Evolutionary conservation across 2,888 invertebrate genomes (phyloP).

Genomic region (Drosophila paranaensis): DNA sequence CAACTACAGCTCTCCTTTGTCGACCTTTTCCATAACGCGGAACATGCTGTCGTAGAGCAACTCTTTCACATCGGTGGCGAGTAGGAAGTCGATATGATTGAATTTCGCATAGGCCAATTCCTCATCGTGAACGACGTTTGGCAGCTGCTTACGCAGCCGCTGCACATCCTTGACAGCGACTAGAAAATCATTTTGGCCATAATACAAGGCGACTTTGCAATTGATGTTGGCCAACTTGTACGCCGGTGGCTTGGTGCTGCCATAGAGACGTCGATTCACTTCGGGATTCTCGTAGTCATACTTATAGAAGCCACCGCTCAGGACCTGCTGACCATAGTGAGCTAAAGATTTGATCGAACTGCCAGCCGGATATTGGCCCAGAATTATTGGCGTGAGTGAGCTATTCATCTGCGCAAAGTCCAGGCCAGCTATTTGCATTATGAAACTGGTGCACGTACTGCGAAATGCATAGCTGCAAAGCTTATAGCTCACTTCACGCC

Average conservation of each 20-base stretch:
- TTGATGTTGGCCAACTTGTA: slow-evolving; percentile 85
- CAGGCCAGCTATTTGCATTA: slow-evolving; percentile 85
- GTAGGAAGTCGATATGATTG: slow-evolving; percentile 54
- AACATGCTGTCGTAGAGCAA: slow-evolving; percentile 50
- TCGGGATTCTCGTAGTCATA: slow-evolving; percentile 85
- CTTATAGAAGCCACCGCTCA: slow-evolving; percentile 82
- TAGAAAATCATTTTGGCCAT: slow-evolving; percentile 82
- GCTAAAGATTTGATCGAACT: slow-evolving; percentile 85
- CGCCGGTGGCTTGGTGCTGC: slow-evolving; percentile 76
- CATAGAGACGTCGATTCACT: slow-evolving; percentile 41
- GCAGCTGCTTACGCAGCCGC: slow-evolving; percentile 51
- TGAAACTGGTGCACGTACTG: slow-evolving; percentile 74
- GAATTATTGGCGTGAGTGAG: slow-evolving; percentile 86
- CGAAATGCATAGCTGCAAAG: slow-evolving; percentile 40
- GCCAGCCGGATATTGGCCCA: slow-evolving; percentile 87
- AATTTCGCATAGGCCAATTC: slow-evolving; percentile 41
- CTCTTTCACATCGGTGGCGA: slow-evolving; percentile 45
- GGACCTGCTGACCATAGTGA: slow-evolving; percentile 86
- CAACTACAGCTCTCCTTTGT: slow-evolving; percentile 47
- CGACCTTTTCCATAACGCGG: slow-evolving; percentile 51
- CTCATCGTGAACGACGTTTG: slow-evolving; percentile 68
- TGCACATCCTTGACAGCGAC: slow-evolving; percentile 83
- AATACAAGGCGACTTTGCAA: slow-evolving; percentile 83
- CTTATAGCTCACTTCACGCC: slow-evolving; percentile 26
- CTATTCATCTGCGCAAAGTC: slow-evolving; percentile 83